Base-by-base conservation (phyloP, 2,888 invertebrate genomes). In the Nineta flava region DNA sequence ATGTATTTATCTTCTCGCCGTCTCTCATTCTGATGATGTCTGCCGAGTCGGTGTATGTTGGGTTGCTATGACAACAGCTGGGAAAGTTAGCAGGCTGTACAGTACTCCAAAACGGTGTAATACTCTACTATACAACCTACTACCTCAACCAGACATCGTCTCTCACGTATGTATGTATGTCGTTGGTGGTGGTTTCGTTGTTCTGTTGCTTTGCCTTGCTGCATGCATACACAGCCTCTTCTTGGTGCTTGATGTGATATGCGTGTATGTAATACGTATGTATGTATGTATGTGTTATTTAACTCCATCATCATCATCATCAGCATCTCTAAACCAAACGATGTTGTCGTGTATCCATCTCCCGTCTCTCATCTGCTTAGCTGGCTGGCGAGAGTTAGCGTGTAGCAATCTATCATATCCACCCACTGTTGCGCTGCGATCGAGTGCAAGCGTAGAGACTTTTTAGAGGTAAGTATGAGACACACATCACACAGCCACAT, bases 71-170 rank as follows among this genome's bases (percentile, higher is more conserved):
- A 61, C 76, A 67, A 65, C 69, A 67, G 72, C 77, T 68, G 75
- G 88, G 87, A 87, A 90, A 91, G 90, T 88, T 90, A 92, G 91
- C 87, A 90, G 87, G 87, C 83, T 88, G 87, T 86, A 90, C 87
- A 90, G 91, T 88, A 81, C 84, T 82, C 83, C 82, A 76, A 75
- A 75, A 70, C 68, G 76, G 81, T 87, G 87, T 87, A 86, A 81
- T 87, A 79, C 87, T 81, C 77, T 87, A 90, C 91, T 88, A 91
- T 91, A 92, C 91, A 91, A 91, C 91, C 90, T 88, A 91, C 92
- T 92, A 92, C 91, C 91, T 92, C 92, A 90, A 75, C 83, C 76
- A 73, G 76, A 72, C 76, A 64, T 66, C 66, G 67, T 69, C 71
- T 68, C 68, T 65, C 40, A 32, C 31, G 31, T 46, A n/a, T 34